Percentiles rank a stretch among this genome's conserved stretches.
phyloP scores from a whole-genome alignment of 1,140 invertebrate genomes.

The Telenomus remus region DNA sequence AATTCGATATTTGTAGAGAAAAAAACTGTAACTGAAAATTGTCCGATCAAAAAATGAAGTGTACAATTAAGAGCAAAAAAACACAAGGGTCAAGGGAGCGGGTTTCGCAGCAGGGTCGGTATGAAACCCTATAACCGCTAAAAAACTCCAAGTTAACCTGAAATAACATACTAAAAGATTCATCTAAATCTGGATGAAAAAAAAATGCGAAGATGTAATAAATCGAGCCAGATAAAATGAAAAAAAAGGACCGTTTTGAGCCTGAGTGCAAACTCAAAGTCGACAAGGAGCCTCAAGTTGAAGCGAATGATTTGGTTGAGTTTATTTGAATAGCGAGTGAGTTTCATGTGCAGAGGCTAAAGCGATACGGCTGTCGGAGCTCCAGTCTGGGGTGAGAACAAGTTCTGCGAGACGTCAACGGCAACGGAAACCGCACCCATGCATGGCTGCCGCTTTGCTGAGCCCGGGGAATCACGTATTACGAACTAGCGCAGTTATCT shows the following conservation, averaged over 20 bases:
- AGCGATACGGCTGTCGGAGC: slow-evolving; percentile 38
- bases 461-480: slow-evolving; percentile 31
- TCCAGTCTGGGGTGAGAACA: slow-evolving; percentile 31
- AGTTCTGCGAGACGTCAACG: slow-evolving; percentile 29
- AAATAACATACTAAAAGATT: slow-evolving; percentile 23
- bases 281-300: slow-evolving; percentile 47
- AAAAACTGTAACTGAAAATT: slow-evolving; percentile 6
- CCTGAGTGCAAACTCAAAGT: slow-evolving; percentile 57
- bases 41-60: too few relatives aligned
- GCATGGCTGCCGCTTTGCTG: slow-evolving; percentile 2
- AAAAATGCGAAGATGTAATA: background rate
- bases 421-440: slow-evolving; percentile 8
- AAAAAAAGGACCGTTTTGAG: slow-evolving; percentile 16
- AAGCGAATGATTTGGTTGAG: slow-evolving; percentile 26
- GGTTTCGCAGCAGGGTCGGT: slow-evolving; percentile 68
- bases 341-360: slow-evolving; percentile 28
- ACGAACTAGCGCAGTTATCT: slow-evolving; percentile 53
- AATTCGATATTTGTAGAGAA: background rate
- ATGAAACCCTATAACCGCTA: slow-evolving; percentile 72
- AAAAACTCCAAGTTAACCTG: slow-evolving; percentile 23
- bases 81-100: slow-evolving; percentile 61
- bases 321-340: slow-evolving; percentile 3
- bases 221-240: background rate
- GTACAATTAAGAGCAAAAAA: slow-evolving; percentile 22
- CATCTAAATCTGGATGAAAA: slow-evolving; percentile 25